A percentile compares a stretch with the other conserved stretches of the same genome.
Evolutionary conservation across 2,888 invertebrate genomes (phyloP).

Genomic region (Galerucella pusilla): DNA sequence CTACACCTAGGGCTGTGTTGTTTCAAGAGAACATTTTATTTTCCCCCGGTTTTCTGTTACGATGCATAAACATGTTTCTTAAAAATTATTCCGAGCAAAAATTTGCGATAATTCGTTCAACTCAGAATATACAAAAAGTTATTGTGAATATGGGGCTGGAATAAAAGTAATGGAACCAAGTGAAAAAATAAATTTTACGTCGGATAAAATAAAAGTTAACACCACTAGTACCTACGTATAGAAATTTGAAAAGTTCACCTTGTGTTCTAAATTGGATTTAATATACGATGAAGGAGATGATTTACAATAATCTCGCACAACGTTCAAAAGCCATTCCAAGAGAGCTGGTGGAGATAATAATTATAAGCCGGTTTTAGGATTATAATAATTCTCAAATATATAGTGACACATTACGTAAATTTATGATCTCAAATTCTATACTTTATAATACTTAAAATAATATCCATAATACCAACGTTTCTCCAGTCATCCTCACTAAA

Average conservation of each 20-base stretch:
- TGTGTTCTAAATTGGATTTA: background rate
- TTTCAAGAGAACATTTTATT: background rate
- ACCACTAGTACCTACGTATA: background rate
- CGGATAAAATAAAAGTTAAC: too few species aligned
- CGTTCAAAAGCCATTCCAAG: conserved; percentile 4
- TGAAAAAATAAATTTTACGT: too few species aligned
- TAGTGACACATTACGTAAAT: background rate
- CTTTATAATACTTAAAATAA: too few species aligned
- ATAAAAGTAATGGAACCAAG: too few species aligned
- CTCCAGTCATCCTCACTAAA: too few species aligned
- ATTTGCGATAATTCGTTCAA: too few species aligned
- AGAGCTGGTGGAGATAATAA: background rate
- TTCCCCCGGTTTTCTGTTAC: background rate
- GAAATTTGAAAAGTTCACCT: background rate
- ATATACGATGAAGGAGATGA: background rate
- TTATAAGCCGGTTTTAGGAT: conserved; percentile 8
- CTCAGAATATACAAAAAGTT: too few species aligned
- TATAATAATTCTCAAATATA: conserved; percentile 14
- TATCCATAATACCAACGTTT: too few species aligned
- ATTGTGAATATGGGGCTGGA: too few species aligned
- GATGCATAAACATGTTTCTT: too few species aligned
- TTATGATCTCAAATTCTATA: background rate
- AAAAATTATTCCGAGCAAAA: too few species aligned
- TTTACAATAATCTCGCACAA: conserved; percentile 14
- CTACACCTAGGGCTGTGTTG: background rate